Base-by-base conservation (phyloP, 2,113 vertebrate species). In the Sorex araneus region DNA sequence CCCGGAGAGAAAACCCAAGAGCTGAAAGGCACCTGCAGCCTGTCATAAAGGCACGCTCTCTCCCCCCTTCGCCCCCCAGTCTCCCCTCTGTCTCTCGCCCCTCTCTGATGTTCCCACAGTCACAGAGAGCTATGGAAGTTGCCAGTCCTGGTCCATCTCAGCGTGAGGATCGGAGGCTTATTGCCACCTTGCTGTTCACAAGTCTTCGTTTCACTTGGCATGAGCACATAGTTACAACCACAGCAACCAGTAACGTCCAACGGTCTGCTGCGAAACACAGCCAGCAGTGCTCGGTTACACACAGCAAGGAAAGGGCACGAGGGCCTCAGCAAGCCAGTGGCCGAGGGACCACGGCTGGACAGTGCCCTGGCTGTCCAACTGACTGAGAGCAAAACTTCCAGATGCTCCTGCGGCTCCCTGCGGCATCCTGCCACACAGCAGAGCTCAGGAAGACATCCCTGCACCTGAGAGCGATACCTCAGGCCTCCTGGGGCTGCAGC, bases 231-330 rank as follows among this genome's bases (percentile, higher is more conserved):
- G 25, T 27, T 82, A 90, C 85, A 92, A 93, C 86, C 3, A 40
- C 74, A 43, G 30, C 32, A 54, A 66, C 30, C 34, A n/a, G 57
- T 47, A 82, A 80, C 87, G 74, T 66, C 89, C 45, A 92, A 84
- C 40, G 13, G 78, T n/a, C 84, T 30, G 11, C 19, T 28, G 28
- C 28, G 4, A 5, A 75, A 82, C 67, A 66, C 4, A 43, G n/a
- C 27, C 69, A 92, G 92, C 23, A 69, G 69, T 40, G 40, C 60
- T 66, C 30, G 64, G 64, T 60, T n/a, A 50, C 57, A 71, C 32
- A 73, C 30, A 43, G 76, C 75, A 74, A 11, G 28, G 82, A 43
- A 73, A 73, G 34, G 66, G 40, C 74, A 47, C 25, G 36, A 54
- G 84, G 47, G 36, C 63, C 70, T 74, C 69, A 15, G 0, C 2